Conservation (phyloP, 2,113 vertebrate genomes). For the Entosphenus tridentatus region DNA sequence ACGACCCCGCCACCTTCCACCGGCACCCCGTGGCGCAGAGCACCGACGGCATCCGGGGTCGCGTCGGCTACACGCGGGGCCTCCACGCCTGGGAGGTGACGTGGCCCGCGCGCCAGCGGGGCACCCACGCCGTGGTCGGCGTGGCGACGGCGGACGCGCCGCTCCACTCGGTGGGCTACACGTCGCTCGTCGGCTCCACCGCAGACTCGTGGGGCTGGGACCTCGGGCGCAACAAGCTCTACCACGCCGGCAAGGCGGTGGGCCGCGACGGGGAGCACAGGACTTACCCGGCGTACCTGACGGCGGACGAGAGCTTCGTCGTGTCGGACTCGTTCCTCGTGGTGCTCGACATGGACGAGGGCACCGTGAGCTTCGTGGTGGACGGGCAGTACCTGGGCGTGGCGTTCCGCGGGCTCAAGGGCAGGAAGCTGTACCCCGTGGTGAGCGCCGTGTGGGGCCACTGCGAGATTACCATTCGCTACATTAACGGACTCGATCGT, state of each 20-base stretch:
- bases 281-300: conserved; percentile 68
- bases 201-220: conserved; percentile 96
- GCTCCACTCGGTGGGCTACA: conserved; percentile 81
- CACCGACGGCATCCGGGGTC: conserved; percentile 72
- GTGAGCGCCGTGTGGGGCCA: conserved; percentile 98
- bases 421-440: conserved; percentile 79
- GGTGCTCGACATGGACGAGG: conserved; percentile 93
- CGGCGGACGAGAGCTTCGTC: conserved; percentile 75
- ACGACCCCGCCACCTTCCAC: conserved; percentile 83
- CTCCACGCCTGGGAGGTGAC: conserved; percentile 96
- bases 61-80: conserved; percentile 67
- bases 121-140: conserved; percentile 76
- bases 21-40: conserved; percentile 95
- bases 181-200: conserved; percentile 70
- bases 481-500: conserved; percentile 98
- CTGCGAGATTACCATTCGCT: conserved; percentile 93
- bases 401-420: conserved; percentile 80
- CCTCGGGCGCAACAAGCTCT: conserved; percentile 84
- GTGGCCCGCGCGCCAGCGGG: conserved; percentile 84
- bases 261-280: conserved; percentile 48
- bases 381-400: conserved; percentile 92
- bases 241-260: conserved; percentile 55
- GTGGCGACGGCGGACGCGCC: conserved; percentile 66
- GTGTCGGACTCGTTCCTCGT: conserved; percentile 89
- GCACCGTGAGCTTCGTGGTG: conserved; percentile 80